Conservation (phyloP, 2,113 vertebrate species). For the Cygnus atratus region DNA sequence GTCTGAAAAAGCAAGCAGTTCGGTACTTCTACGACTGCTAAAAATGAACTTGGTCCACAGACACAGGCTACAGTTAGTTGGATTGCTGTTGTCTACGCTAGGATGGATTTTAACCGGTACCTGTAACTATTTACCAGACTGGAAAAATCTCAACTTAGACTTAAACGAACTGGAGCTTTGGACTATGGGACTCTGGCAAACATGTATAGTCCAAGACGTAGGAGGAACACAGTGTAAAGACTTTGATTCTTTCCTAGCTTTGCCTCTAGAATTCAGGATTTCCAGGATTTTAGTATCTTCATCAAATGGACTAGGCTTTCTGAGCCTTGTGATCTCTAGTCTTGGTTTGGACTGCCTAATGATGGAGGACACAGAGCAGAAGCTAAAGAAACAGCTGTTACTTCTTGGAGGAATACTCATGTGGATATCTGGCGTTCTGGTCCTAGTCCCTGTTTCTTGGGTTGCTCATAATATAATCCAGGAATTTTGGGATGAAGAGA, state of each 20-base stretch:
- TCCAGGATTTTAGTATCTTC: slow-evolving; percentile 81
- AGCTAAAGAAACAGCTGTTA: slow-evolving; percentile 43
- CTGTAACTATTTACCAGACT: slow-evolving; percentile 78
- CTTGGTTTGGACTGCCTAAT: slow-evolving; percentile 72
- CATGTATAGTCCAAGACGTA: slow-evolving; percentile 79
- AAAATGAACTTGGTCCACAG: slow-evolving; percentile 60
- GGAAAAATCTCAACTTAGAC: slow-evolving; percentile 84
- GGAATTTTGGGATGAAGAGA: slow-evolving; percentile 78
- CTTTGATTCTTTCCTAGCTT: slow-evolving; percentile 81
- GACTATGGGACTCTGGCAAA: slow-evolving; percentile 84
- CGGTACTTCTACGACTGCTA: neutral
- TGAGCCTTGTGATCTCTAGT: slow-evolving; percentile 68
- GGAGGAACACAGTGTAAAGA: slow-evolving; percentile 81
- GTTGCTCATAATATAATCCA: slow-evolving; percentile 76
- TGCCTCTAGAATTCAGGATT: slow-evolving; percentile 80
- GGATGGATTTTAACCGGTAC: slow-evolving; percentile 75
- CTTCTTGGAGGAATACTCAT: slow-evolving; percentile 73
- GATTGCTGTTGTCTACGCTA: slow-evolving; percentile 75
- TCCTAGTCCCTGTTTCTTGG: slow-evolving; percentile 76
- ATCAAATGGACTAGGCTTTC: slow-evolving; percentile 74
- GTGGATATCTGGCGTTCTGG: slow-evolving; percentile 73
- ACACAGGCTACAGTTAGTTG: slow-evolving; percentile 40
- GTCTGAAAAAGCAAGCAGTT: neutral
- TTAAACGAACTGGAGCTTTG: slow-evolving; percentile 86
- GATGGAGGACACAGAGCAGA: slow-evolving; percentile 35